Evolutionary conservation across 2,797 vertebrate species (phyloP), one percentile per base, ranked within the genome.

Genomic region (Anas georgica): DNA sequence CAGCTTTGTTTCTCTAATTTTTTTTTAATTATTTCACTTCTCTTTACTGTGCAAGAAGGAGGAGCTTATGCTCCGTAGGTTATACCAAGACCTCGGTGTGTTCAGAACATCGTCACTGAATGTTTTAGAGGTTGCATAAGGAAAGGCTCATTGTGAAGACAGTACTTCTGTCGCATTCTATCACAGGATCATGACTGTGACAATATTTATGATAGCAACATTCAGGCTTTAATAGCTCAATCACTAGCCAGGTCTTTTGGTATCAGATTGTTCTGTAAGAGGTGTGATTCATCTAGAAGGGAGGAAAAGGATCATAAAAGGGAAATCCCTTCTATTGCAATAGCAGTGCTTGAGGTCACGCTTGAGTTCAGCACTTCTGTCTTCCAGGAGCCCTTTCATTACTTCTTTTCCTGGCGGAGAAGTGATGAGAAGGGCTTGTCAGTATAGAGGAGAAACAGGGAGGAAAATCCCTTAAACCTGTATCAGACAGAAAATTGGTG

Each of bases 321-420:
- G 96, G 95, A 95, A 96, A 93, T 95, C 92, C 96, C 92, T 96
- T 81, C 81, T 93, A 81, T 78, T 96, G 90, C 86, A 92, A 96
- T 29, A 90, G 68, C 56, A 48, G 45, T 35, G 68, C 74, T 90
- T 93, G 85, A 95, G 95, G 90, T 95, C 85, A 95, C 1, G 1
- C 41, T 84, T 72, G 67, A 92, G 89, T 95, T 96, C 91, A 78
- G 23, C 9, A 9, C 26, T 69, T 88, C 52, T 91, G 91, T 69
- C 92, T 96, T 95, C 81, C 88, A 94, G 81, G 28, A 95, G 78
- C 39, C 52, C 15, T 88, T 82, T 72, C 0, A 0, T 84, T 75
- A 54, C 55, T 83, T 62, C 55, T 93, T 96, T 95, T 95, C 91
- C 78, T 64, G 73, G 43, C 1, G 88, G 62, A 91, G 66, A 60